A percentile compares a stretch with the other conserved stretches of the same genome.
Conservation (phyloP, 2,888 invertebrate species). For the Synanthedon formicaeformis region DNA sequence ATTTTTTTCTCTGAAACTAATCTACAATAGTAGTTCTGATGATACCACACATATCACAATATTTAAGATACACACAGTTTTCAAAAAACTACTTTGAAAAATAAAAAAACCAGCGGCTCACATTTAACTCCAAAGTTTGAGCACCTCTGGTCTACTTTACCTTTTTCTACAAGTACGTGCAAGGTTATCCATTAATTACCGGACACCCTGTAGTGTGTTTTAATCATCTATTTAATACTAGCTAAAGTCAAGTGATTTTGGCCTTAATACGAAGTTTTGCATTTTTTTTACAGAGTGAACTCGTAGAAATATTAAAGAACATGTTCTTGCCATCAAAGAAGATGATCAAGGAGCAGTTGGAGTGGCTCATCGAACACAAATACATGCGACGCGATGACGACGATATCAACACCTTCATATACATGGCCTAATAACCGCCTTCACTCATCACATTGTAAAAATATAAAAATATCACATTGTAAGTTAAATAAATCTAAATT, state of each 20-base stretch:
- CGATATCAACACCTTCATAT: slow-evolving; percentile 97
- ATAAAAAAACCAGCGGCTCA: too few species aligned
- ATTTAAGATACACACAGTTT: too few species aligned
- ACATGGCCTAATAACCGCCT: slow-evolving; percentile 81
- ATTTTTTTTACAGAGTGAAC: slow-evolving; percentile 77
- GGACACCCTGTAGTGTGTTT: too few species aligned
- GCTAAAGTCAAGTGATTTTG: neutral
- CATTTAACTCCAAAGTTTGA: too few species aligned
- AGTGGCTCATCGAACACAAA: slow-evolving; percentile 99
- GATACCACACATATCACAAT: too few species aligned
- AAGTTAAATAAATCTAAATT: neutral
- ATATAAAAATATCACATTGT: too few species aligned
- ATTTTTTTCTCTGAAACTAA: too few species aligned
- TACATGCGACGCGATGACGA: slow-evolving; percentile 97
- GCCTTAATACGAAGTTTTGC: neutral
- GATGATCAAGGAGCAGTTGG: slow-evolving; percentile 99
- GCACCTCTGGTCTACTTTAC: too few species aligned
- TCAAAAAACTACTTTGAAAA: too few species aligned
- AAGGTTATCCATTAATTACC: too few species aligned
- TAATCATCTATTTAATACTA: neutral
- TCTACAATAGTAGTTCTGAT: too few species aligned
- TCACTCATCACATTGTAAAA: slow-evolving; percentile 4
- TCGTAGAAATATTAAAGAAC: slow-evolving; percentile 97
- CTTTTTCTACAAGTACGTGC: too few species aligned
- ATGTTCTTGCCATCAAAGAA: slow-evolving; percentile 99